Evolutionary conservation across 1,140 invertebrate genomes (phyloP).

Genomic region (Drosophila sturtevanti): DNA sequence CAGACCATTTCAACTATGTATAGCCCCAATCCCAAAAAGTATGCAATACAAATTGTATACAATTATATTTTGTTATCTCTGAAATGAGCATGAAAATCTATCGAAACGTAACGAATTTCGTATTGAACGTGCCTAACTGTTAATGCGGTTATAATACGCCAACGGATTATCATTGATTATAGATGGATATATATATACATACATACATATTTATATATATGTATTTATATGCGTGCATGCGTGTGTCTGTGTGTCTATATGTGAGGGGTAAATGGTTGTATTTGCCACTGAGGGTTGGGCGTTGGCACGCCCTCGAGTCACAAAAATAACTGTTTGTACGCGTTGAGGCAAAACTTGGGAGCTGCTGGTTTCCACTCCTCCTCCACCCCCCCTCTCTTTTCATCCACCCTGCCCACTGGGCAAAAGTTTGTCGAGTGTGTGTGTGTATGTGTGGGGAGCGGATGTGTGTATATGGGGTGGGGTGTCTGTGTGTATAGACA

Average conservation of each 20-base stretch:
- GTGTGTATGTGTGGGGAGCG: not conserved
- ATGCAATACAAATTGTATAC: slow-evolving; percentile 68
- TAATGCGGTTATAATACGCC: slow-evolving; percentile 81
- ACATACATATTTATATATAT: too few relatives aligned
- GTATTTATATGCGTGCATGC: slow-evolving; percentile 5
- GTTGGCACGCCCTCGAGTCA: slow-evolving; percentile 44
- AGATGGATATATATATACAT: slow-evolving; percentile 54
- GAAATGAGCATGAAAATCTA: slow-evolving; percentile 79
- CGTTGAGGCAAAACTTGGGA: slow-evolving; percentile 42
- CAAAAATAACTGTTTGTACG: slow-evolving; percentile 65
- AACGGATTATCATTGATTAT: slow-evolving; percentile 80
- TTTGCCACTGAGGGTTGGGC: not conserved
- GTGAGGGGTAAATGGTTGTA: slow-evolving; percentile 3
- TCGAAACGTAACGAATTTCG: slow-evolving; percentile 73
- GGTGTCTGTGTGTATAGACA: slow-evolving; percentile 53
- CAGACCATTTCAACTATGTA: not conserved
- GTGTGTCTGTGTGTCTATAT: slow-evolving; percentile 13
- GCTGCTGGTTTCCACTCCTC: too few relatives aligned
- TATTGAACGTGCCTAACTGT: slow-evolving; percentile 79
- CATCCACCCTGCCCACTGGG: slow-evolving; percentile 3
- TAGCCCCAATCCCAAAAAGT: not conserved
- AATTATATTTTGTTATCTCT: slow-evolving; percentile 73
- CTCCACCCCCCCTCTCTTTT: slow-evolving; percentile 20
- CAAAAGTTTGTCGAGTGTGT: slow-evolving; percentile 61
- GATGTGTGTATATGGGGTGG: slow-evolving; percentile 8